Conservation (phyloP, 2,888 invertebrate species). For the Hylaea fasciaria region DNA sequence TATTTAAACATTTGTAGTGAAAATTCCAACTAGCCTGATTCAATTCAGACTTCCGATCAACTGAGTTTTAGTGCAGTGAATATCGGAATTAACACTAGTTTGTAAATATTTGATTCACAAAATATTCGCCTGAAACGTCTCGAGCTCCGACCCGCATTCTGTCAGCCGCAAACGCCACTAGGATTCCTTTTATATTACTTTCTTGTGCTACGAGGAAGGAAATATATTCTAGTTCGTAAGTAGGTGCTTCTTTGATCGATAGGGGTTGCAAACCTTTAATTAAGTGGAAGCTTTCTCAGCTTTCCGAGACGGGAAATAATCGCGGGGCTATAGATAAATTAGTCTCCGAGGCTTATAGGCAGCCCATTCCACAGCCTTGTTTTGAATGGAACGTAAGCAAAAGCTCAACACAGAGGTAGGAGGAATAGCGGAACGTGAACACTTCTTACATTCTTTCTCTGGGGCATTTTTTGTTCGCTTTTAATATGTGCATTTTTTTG, state of each 20-base stretch:
- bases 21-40: slow-evolving; percentile 33
- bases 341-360: slow-evolving; percentile 57
- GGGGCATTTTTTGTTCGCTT: slow-evolving; percentile 64
- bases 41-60: slow-evolving; percentile 25
- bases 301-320: slow-evolving; percentile 42
- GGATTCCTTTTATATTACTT: slow-evolving; percentile 46
- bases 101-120: slow-evolving; percentile 48
- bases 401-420: slow-evolving; percentile 51
- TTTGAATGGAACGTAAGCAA: slow-evolving; percentile 57
- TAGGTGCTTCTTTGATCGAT: slow-evolving; percentile 30
- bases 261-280: slow-evolving; percentile 32
- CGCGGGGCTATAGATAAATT: slow-evolving; percentile 51
- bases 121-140: slow-evolving; percentile 46
- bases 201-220: slow-evolving; percentile 27
- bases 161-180: slow-evolving; percentile 42
- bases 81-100: slow-evolving; percentile 42
- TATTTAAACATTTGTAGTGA: slow-evolving; percentile 21
- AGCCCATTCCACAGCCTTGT: slow-evolving; percentile 55
- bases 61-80: slow-evolving; percentile 41
- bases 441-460: slow-evolving; percentile 67
- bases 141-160: slow-evolving; percentile 43
- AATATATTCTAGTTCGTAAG: slow-evolving; percentile 19
- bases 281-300: slow-evolving; percentile 24
- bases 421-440: slow-evolving; percentile 63
- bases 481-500: slow-evolving; percentile 76